A percentile compares a stretch with the other conserved stretches of the same genome.
phyloP scores from a whole-genome alignment of 2,888 invertebrate genomes.

The Mythimna albipuncta region DNA sequence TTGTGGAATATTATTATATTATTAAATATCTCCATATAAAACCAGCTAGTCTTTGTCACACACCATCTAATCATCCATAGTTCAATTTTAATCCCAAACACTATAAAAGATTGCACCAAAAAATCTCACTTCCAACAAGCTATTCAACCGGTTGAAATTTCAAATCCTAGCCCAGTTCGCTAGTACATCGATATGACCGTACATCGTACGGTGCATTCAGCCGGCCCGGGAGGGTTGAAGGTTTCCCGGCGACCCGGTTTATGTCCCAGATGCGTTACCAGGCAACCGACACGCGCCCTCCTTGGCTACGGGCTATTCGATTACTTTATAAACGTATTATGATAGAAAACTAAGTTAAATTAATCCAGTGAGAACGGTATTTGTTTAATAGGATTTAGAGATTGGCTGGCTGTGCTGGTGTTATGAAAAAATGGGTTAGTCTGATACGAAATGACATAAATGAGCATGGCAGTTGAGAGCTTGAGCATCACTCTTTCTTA shows the following conservation, averaged over 20 bases:
- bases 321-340: constrained; percentile 67
- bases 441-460: not conserved
- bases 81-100: not conserved
- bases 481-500: no score
- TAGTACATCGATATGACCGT: constrained; percentile 36
- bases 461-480: no score
- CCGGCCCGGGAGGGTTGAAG: constrained; percentile 62
- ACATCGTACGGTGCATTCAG: constrained; percentile 59
- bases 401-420: constrained; percentile 4
- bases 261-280: constrained; percentile 81
- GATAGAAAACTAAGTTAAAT: constrained; percentile 62
- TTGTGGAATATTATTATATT: no score
- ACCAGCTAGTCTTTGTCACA: not conserved
- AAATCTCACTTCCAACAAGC: not conserved
- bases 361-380: constrained; percentile 43
- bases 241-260: constrained; percentile 72
- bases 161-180: constrained; percentile 15
- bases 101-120: not conserved
- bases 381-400: constrained; percentile 38
- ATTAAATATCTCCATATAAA: not conserved
- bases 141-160: constrained; percentile 30
- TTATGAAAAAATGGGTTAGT: not conserved
- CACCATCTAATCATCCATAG: not conserved
- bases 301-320: constrained; percentile 61
- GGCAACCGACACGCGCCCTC: constrained; percentile 70